A percentile compares a stretch with the other conserved stretches of the same genome.
These are phyloP conservation scores for Rhinichthys klamathensis DNA, from an alignment of 2,113 vertebrate genomes.

Conservation along the genomic window DNA sequence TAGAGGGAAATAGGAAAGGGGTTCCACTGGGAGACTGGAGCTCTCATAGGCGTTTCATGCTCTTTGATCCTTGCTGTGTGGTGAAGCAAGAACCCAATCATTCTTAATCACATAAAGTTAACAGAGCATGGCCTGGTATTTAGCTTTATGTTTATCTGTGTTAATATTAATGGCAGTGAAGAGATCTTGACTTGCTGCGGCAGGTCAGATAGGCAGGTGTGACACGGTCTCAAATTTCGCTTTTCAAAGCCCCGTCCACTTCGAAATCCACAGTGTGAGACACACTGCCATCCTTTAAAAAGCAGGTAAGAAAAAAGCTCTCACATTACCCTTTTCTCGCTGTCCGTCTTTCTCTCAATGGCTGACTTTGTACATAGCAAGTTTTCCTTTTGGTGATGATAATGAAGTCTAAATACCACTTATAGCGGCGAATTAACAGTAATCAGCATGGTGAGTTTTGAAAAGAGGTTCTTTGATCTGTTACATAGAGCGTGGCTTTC, in stretches of 20 bases:
- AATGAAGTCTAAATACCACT: slow-evolving; percentile 64
- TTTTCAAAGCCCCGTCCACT: slow-evolving; percentile 67
- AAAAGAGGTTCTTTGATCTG: slow-evolving; percentile 63
- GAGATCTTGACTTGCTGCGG: slow-evolving; percentile 66
- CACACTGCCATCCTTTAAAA: slow-evolving; percentile 17
- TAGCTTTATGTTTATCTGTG: slow-evolving; percentile 78
- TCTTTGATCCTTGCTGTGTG: slow-evolving; percentile 73
- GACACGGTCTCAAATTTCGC: slow-evolving; percentile 66
- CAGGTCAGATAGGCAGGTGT: slow-evolving; percentile 74
- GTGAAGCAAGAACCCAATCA: slow-evolving; percentile 77
- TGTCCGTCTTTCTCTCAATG: slow-evolving; percentile 15
- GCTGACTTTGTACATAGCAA: slow-evolving; percentile 26
- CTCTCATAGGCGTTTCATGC: slow-evolving; percentile 65
- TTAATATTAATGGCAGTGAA: slow-evolving; percentile 71
- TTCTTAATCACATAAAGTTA: slow-evolving; percentile 77
- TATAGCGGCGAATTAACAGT: slow-evolving; percentile 55
- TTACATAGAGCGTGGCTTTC: slow-evolving; percentile 64
- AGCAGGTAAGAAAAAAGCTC: background rate
- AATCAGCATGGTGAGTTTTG: slow-evolving; percentile 60
- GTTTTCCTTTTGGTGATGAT: slow-evolving; percentile 38
- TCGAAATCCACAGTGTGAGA: slow-evolving; percentile 29
- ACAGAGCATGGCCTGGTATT: slow-evolving; percentile 78
- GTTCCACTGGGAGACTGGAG: slow-evolving; percentile 60
- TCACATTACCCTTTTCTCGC: background rate
- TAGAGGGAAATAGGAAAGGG: slow-evolving; percentile 62